A percentile compares a stretch with the other conserved stretches of the same genome.
Conservation (phyloP, 2,888 invertebrate species). For the Watsonalla cultraria region DNA sequence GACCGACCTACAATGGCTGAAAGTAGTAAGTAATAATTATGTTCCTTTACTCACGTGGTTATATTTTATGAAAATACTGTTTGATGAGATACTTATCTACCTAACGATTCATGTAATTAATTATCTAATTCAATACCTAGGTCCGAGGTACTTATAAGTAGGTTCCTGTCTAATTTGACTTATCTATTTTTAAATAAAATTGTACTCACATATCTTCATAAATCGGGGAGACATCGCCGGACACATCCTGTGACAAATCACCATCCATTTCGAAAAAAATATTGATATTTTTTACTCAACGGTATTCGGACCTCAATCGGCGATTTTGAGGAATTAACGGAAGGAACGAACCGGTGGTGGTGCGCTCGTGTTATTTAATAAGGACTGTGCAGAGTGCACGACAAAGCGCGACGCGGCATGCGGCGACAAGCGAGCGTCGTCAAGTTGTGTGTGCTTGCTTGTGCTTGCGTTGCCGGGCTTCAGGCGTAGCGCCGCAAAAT, state of each 20-base stretch:
- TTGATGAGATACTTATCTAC: too few species aligned
- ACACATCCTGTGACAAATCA: slow-evolving; percentile 58
- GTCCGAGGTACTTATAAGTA: not conserved
- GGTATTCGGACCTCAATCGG: slow-evolving; percentile 28
- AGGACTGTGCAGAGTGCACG: slow-evolving; percentile 36
- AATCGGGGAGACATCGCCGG: slow-evolving; percentile 57
- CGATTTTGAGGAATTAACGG: slow-evolving; percentile 31
- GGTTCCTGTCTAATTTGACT: too few species aligned
- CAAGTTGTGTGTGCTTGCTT: slow-evolving; percentile 20
- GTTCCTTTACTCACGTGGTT: too few species aligned
- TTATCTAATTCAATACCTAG: not conserved
- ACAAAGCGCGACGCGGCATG: slow-evolving; percentile 1
- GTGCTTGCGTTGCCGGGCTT: slow-evolving; percentile 6
- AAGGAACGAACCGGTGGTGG: slow-evolving; percentile 45
- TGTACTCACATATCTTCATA: slow-evolving; percentile 63
- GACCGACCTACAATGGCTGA: too few species aligned
- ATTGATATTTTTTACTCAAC: slow-evolving; percentile 16
- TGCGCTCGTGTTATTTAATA: slow-evolving; percentile 30
- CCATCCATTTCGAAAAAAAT: slow-evolving; percentile 48
- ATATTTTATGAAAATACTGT: too few species aligned
- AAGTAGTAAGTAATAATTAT: too few species aligned
- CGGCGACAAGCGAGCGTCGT: slow-evolving; percentile 11
- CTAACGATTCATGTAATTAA: not conserved
- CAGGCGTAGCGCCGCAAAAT: too few species aligned
- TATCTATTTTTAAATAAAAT: too few species aligned